Evolutionary conservation across 2,888 invertebrate species (phyloP), one percentile per base, ranked within the genome.

Genomic region (Agriopis aurantiaria): DNA sequence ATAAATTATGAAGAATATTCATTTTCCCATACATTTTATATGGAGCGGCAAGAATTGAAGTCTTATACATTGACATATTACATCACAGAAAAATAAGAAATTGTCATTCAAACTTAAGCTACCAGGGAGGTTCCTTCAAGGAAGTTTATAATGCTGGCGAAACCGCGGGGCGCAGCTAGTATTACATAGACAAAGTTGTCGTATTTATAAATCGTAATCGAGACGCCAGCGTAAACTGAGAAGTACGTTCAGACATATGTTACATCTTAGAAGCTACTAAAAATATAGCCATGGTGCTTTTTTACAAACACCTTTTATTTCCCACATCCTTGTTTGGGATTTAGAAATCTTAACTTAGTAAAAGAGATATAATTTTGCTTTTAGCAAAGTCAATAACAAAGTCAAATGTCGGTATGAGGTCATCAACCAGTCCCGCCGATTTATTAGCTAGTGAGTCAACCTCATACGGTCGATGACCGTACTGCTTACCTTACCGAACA

Each of bases 241-340:
- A 23, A 23, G 17, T 23, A 23, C 17, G 17, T 23, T 23, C 17
- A 23, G 17, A 23, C 17, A 23, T 23, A 23, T 17, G 23, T 23
- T 9, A 17, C 52, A 51, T 51, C 4, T 51, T 11, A 51, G 11
- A 11, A 52, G 23, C 23, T 23, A 23, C 33, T 3, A 33, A 33
- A 23, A 23, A 23, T 23, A 23, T 23, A 23, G 17, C 17, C 17
- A 23, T 23, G 17, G 17, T 23, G 2, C 17, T 4, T 9, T 12
- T 55, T 23, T 52, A 10, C 23, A 10, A 11, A 33, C 11, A 5
- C 23, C 11, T 52, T 57, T 57, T 56, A 14, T 43, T 17, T 58
- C 33, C 48, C 45, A 46, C 58, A 46, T 58, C 58, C 58, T 59
- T 59, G 33, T 33, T 46, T 46, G 11, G 8, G 8, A 43, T 40